Base-by-base conservation (phyloP, 2,888 invertebrate genomes). In the Pimpla rufipes region DNA sequence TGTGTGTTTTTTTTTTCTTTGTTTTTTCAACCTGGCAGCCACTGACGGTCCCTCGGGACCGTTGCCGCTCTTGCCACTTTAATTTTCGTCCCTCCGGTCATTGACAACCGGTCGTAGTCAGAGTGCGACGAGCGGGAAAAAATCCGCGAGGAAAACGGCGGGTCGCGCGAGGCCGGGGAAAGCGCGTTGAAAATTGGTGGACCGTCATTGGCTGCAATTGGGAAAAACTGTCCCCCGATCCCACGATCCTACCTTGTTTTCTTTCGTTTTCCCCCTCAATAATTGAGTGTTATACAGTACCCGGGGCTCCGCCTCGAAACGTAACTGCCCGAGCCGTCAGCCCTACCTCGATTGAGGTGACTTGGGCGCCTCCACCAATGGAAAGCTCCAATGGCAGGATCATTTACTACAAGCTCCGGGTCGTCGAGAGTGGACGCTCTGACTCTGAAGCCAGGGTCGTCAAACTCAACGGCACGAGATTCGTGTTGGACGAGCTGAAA, bases 271-370 rank as follows among this genome's bases (percentile, higher is more conserved):
- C 94, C 93, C 90, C 93, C 94, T 93, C 94, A 93, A 94, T 94
- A 93, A 93, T 91, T 92, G 92, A 93, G 93, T 93, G 94, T 93
- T 93, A 90, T 91, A 93, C 93, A 99, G 99, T 98, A 95, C 99
- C 99, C 93, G 98, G 98, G 94, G 98, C 98, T 92, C 98, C 99
- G 91, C 99, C 99, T 92, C 97, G 96, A 95, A 98, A 98, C 95
- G 98, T 99, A 94, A 96, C 96, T 89, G 98, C 97, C 88, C 95
- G 96, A 94, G 96, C 98, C 90, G 96, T 96, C 93, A 97, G 97
- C 93, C 97, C 98, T 87, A 98, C 97, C 85, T 96, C 97, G 88
- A 96, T 99, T 92, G 95, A 96, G 90, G 97, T 99, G 90, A 95
- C 96, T 90, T 99, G 99, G 99, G 95, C 96, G 90, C 98, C 99